Conservation (phyloP, 2,888 invertebrate species). For the Pyrrhia umbra region DNA sequence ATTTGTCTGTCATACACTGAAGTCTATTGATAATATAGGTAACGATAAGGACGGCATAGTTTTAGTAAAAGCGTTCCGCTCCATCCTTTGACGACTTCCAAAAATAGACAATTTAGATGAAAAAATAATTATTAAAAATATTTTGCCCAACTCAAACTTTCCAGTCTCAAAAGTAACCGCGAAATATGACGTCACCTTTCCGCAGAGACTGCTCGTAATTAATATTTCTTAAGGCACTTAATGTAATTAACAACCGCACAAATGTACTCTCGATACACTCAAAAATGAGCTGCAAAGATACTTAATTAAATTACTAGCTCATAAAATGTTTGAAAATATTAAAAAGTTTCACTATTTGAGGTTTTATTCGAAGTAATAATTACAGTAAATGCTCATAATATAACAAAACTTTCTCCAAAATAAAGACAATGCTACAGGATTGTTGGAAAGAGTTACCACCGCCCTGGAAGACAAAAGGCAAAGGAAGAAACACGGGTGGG, state of each 20-base stretch:
- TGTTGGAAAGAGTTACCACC: too few species aligned
- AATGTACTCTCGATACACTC: constrained; percentile 60
- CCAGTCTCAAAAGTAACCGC: background rate
- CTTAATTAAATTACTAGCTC: constrained; percentile 65
- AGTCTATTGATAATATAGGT: too few species aligned
- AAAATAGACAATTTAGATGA: background rate
- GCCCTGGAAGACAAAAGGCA: too few species aligned
- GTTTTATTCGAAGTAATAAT: background rate
- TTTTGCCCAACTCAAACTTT: background rate
- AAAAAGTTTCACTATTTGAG: constrained; percentile 32
- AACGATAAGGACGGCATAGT: too few species aligned
- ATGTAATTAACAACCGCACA: constrained; percentile 60
- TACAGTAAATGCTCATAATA: too few species aligned
- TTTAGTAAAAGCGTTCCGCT: too few species aligned
- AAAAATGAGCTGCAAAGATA: constrained; percentile 53
- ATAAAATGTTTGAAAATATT: constrained; percentile 63
- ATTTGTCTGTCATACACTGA: too few species aligned
- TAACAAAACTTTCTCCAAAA: too few species aligned
- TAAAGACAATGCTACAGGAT: too few species aligned
- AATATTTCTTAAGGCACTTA: constrained; percentile 54
- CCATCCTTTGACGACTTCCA: too few species aligned
- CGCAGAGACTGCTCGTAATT: constrained; percentile 37
- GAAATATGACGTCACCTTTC: constrained; percentile 20
- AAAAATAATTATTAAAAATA: background rate
- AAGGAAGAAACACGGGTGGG: too few species aligned